Percentiles rank a stretch among this genome's conserved stretches.
Evolutionary conservation across 2,888 invertebrate genomes (phyloP).

Genomic region (Eudemis profundana): DNA sequence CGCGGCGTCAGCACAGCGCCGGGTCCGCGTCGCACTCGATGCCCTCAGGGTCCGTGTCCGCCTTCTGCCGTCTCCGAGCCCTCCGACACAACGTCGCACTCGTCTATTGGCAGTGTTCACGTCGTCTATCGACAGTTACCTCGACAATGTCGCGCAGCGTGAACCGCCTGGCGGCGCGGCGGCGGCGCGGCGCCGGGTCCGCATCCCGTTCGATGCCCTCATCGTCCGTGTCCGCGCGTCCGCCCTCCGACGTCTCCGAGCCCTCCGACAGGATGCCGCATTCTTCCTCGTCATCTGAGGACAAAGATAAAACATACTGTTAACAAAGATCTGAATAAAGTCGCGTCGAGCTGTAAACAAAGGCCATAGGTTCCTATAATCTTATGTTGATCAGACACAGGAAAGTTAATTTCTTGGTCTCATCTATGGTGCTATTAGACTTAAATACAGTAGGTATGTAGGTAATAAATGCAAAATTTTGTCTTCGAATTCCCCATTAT

Average conservation of each 20-base stretch:
- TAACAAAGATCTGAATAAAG: neutral
- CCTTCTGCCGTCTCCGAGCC: conserved; percentile 74
- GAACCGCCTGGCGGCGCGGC: conserved; percentile 70
- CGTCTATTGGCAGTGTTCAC: no score
- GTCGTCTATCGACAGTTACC: conserved; percentile 72
- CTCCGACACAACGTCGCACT: no score
- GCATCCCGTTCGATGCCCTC: conserved; percentile 96
- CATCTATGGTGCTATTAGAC: no score
- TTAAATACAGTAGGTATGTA: no score
- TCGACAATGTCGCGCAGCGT: conserved; percentile 86
- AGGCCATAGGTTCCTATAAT: no score
- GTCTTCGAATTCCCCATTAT: no score
- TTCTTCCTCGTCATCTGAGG: conserved; percentile 77
- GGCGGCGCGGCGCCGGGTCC: conserved; percentile 77
- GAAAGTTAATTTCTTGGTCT: no score
- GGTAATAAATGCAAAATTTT: no score
- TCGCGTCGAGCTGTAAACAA: no score
- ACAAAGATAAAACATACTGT: conserved; percentile 33
- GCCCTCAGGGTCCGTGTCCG: conserved; percentile 91
- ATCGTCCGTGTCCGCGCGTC: conserved; percentile 87
- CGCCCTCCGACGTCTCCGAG: conserved; percentile 76
- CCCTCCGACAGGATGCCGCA: conserved; percentile 73
- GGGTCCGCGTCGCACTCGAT: conserved; percentile 93
- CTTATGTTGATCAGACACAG: no score
- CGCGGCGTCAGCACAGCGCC: no score